Evolutionary conservation across 1,140 invertebrate genomes (phyloP), one percentile per base, ranked within the genome.

Genomic region (Drepana arcuata): DNA sequence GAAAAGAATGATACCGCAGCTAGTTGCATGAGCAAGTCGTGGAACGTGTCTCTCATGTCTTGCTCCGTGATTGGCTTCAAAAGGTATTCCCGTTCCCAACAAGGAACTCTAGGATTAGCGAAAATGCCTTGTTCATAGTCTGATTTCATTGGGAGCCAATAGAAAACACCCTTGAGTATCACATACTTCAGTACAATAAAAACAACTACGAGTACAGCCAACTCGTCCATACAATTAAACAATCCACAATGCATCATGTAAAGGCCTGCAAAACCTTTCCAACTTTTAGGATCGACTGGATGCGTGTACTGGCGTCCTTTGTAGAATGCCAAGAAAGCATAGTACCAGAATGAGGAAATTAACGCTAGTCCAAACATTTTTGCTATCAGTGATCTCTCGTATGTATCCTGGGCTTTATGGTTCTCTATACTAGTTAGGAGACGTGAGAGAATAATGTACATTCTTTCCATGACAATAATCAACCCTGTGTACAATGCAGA

Each of bases 301-400:
- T 32, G 32, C 7, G 37, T 39, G 14, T 41, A 34, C 7, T 28
- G 12, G 2, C 28, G 12, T 5, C 28, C 30, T 12, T 32, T 32
- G 9, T 18, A 6, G 11, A 32, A 32, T n/a, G 15, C 30, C 6
- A 32, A 2, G 11, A 18, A 32, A 18, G 10, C n/a, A 10, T 18
- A 18, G 21, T 15, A 32, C 1, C 15, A 32, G 35, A 41, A 51
- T 11, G 35, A 43, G 12, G 18, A 38, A 11, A 23, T 5, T n/a
- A 46, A 43, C 1, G 31, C 10, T 14, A 33, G 31, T 24, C 18
- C 27, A 34, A 30, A 46, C 5, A 39, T n/a, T 16, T 47, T 52
- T 9, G 33, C 21, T 7, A 38, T 26, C 7, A 43, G 35, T 2
- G 43, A 47, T 15, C 29, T 11, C 21, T 47, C 34, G 15, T 47